Percentiles rank a stretch among this genome's conserved stretches.
Evolutionary conservation across 2,888 invertebrate genomes (phyloP).

Genomic region (Phyllotreta cruciferae): DNA sequence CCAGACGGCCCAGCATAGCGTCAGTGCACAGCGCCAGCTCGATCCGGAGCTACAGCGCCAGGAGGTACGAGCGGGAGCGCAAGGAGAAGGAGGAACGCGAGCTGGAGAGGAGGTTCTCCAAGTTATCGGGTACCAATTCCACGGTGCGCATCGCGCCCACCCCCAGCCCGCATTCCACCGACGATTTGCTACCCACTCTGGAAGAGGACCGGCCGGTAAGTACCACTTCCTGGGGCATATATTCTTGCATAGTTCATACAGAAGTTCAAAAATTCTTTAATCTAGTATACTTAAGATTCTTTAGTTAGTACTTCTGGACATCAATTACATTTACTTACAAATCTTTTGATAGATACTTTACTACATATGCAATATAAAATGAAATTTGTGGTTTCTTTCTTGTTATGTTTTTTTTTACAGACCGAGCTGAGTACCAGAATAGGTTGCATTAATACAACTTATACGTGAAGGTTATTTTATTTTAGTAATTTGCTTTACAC

Average conservation of each 20-base stretch:
- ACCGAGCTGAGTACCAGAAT: conserved; percentile 46
- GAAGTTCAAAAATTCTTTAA: too few species aligned
- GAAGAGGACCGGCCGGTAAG: conserved; percentile 80
- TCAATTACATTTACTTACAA: too few species aligned
- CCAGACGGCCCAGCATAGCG: conserved; percentile 85
- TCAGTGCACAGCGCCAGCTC: conserved; percentile 87
- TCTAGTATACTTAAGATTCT: too few species aligned
- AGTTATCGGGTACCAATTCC: conserved; percentile 61
- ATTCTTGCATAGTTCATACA: too few species aligned
- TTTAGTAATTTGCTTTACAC: conserved; percentile 16
- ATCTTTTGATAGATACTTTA: conserved; percentile 1
- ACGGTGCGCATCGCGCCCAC: conserved; percentile 68
- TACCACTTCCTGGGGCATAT: background rate
- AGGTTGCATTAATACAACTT: conserved; percentile 45
- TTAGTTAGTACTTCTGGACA: too few species aligned
- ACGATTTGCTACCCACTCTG: conserved; percentile 81
- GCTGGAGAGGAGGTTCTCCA: conserved; percentile 78
- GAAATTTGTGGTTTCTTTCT: background rate
- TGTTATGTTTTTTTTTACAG: conserved; percentile 45
- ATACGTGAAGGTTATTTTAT: conserved; percentile 33
- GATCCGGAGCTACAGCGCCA: conserved; percentile 81
- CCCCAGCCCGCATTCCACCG: conserved; percentile 82
- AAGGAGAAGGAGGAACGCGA: conserved; percentile 83
- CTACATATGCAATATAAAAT: background rate
- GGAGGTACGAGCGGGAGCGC: conserved; percentile 79